Conservation (phyloP, 2,797 vertebrate species). For the Crypturellus tataupa region DNA sequence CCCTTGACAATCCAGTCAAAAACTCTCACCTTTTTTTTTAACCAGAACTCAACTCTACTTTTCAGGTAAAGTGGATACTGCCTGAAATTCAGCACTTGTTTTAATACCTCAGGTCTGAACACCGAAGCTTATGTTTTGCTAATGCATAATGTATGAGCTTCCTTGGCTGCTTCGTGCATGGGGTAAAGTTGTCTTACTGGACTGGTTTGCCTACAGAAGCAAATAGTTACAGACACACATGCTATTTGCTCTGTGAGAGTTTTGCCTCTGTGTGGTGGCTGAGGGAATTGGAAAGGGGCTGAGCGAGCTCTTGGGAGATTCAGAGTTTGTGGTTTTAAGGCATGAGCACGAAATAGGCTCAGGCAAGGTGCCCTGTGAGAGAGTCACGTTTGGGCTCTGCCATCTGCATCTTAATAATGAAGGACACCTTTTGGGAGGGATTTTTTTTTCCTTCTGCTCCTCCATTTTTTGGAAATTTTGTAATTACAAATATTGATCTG, state of each 20-base stretch:
- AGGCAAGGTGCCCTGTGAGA: neutral
- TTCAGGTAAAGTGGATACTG: constrained; percentile 71
- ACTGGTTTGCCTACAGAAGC: constrained; percentile 59
- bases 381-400: neutral
- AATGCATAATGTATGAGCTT: constrained; percentile 50
- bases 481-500: neutral
- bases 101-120: constrained; percentile 65
- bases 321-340: neutral
- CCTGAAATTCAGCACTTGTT: constrained; percentile 65
- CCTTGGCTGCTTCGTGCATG: constrained; percentile 67
- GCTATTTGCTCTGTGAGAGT: constrained; percentile 65
- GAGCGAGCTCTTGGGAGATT: constrained; percentile 20
- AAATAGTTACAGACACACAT: constrained; percentile 22
- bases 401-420: neutral
- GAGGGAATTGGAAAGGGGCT: constrained; percentile 40
- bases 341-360: neutral
- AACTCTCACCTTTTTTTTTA: neutral
- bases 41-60: constrained; percentile 68
- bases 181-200: constrained; percentile 46
- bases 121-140: constrained; percentile 55
- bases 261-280: constrained; percentile 60
- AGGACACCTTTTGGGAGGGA: neutral
- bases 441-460: neutral
- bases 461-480: neutral
- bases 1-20: neutral